Base-by-base conservation (phyloP, 2,888 invertebrate genomes). In the Lasiommata megera region DNA sequence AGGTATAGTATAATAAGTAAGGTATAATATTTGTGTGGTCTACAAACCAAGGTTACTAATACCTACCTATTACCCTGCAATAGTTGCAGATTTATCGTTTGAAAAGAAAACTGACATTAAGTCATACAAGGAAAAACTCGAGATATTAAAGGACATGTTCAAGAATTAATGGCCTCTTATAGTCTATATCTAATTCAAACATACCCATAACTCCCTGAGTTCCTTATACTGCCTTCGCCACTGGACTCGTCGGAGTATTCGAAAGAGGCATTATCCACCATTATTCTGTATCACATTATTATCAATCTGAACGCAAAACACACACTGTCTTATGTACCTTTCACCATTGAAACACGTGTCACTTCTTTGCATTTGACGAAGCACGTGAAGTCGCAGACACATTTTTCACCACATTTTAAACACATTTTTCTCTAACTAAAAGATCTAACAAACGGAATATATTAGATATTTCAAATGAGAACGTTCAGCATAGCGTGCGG, bases 211-310 rank as follows among this genome's bases (percentile, higher is more conserved):
- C 70, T 69, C n/a, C 61, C 60, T 28, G 65, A 66, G 58, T 67
- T 65, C 16, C 23, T 56, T 14, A 50, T 54, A 53, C 68, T 69
- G 58, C 78, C 80, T 48, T 84, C 85, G 5, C 74, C 76, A 51
- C 87, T 87, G 12, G 89, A 90, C 61, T 84, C 88, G 54, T 88
- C 89, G 2, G 88, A 88, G 64, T 80, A 83, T 64, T 90, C 88
- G 58, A 85, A 88, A 5, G 86, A 87, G 1, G 79, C 88, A 74
- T 89, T 90, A 71, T 89, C 88, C 67, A 88, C 86, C 88, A 89
- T 88, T 71, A 64, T 83, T 64, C 57, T 46, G 53, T 59, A 57
- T 62, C 62, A 61, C 61, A 68, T 66, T 56, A 68, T 66, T 56
- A 66, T 60, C 61, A 66, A 67, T 70, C 67, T 66, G 55, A 55